Conservation (phyloP, 2,797 vertebrate genomes). For the Pterois miles region DNA sequence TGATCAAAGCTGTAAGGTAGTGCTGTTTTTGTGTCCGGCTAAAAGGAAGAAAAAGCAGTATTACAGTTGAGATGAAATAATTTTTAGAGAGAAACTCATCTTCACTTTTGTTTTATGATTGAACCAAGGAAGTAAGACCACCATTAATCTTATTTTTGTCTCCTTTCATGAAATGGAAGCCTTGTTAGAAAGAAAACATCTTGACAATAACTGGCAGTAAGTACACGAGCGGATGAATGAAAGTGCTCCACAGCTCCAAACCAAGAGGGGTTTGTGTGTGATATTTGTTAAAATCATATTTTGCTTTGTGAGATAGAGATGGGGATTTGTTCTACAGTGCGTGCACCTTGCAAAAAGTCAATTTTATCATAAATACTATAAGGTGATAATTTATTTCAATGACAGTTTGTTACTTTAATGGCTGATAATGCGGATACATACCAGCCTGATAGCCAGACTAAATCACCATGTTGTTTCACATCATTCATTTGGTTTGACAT, state of each 20-base stretch:
- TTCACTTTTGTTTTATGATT: constrained; percentile 35
- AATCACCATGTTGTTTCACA: background rate
- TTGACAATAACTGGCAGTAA: constrained; percentile 25
- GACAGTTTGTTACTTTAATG: background rate
- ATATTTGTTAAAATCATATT: constrained; percentile 20
- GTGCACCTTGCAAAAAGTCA: background rate
- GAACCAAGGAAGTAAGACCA: constrained; percentile 22
- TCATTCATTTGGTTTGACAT: background rate
- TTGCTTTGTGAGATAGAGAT: background rate
- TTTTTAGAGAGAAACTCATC: constrained; percentile 38
- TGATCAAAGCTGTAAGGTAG: constrained; percentile 67
- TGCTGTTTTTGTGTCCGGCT: constrained; percentile 55
- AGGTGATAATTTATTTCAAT: background rate
- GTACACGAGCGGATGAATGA: constrained; percentile 11
- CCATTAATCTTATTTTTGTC: constrained; percentile 16
- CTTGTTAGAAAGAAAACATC: constrained; percentile 4
- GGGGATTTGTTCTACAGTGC: background rate
- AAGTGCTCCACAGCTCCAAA: constrained; percentile 3
- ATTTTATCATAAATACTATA: background rate
- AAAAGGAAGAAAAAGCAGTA: constrained; percentile 17
- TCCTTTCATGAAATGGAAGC: constrained; percentile 5
- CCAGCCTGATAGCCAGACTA: background rate
- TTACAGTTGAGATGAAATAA: constrained; percentile 44
- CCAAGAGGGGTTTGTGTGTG: background rate
- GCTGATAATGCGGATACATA: background rate